Conservation (phyloP, 1,140 invertebrate species). For the Diabrotica undecimpunctata region DNA sequence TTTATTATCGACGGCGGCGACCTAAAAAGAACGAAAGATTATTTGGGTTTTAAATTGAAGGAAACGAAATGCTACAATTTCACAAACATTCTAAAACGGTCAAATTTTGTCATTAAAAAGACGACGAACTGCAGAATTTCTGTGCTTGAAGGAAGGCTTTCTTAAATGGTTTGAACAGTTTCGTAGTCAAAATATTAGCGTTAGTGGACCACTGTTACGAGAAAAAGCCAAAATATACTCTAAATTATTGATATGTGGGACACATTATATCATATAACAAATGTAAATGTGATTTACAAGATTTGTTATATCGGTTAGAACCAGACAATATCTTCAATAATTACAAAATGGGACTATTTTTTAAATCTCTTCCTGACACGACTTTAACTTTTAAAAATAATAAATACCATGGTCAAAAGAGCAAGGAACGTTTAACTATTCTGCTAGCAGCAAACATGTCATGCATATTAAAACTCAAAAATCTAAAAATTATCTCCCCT, state of each 20-base stretch:
- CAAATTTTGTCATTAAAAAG: too few species aligned
- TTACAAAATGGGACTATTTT: too few species aligned
- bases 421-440: not conserved
- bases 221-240: not conserved
- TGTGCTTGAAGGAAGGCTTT: not conserved
- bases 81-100: too few species aligned
- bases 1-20: too few species aligned
- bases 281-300: not conserved
- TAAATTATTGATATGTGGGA: not conserved
- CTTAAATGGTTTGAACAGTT: not conserved
- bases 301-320: not conserved
- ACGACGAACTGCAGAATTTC: not conserved
- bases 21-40: too few species aligned
- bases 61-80: too few species aligned
- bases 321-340: not conserved
- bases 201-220: not conserved
- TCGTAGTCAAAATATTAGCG: not conserved
- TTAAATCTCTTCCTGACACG: not conserved
- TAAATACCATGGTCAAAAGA: not conserved
- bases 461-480: not conserved
- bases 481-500: not conserved
- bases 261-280: not conserved
- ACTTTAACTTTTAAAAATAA: not conserved
- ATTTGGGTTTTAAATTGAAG: too few species aligned
- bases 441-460: too few species aligned